Evolutionary conservation across 2,113 vertebrate genomes (phyloP).

Genomic region (Gopherus flavomarginatus): DNA sequence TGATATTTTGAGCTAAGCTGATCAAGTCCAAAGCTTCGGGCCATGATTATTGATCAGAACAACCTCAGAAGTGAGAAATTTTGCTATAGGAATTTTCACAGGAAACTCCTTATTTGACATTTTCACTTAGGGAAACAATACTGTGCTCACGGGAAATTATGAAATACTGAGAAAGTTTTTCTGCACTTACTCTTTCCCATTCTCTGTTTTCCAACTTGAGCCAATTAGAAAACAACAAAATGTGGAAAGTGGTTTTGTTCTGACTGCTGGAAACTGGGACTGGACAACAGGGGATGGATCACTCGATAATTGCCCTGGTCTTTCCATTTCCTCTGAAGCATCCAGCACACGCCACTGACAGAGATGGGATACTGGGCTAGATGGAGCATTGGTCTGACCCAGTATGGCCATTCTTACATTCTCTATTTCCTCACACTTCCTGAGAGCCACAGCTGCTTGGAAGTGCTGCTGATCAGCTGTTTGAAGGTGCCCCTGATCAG

Average conservation of each 20-base stretch:
- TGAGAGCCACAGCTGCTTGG: background rate
- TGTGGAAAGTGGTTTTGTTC: background rate
- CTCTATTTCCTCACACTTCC: background rate
- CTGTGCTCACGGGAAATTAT: background rate
- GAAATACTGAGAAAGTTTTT: background rate
- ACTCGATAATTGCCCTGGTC: background rate
- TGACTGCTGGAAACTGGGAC: too few relatives aligned
- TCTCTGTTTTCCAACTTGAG: background rate
- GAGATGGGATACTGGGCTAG: background rate
- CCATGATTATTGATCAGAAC: background rate
- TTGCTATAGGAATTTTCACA: background rate
- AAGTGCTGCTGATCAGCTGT: too few relatives aligned
- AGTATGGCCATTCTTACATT: background rate
- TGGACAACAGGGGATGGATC: background rate
- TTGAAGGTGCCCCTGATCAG: too few relatives aligned
- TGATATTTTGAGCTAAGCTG: background rate
- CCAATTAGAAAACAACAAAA: background rate
- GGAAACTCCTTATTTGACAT: background rate
- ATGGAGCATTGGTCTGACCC: background rate
- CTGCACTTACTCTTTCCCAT: background rate
- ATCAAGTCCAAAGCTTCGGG: background rate
- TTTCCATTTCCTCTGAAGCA: background rate
- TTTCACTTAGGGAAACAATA: background rate
- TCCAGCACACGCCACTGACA: background rate
- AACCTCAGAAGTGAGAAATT: background rate